phyloP scores from a whole-genome alignment of 2,888 invertebrate species.

The Ganaspis brasiliensis region DNA sequence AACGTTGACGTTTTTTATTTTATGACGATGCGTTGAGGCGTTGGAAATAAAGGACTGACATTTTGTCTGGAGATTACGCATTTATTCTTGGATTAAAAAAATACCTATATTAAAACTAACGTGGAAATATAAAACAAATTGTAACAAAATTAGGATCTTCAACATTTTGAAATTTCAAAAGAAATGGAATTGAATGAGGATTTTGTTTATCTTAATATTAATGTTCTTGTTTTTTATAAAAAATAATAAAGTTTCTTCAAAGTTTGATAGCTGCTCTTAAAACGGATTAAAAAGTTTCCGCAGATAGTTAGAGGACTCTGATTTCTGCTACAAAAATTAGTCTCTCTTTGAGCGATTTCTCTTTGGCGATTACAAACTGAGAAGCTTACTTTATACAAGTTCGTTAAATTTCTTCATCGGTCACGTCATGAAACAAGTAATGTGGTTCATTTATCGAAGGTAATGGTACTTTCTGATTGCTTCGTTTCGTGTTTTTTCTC shows the following conservation, averaged over 20 bases:
- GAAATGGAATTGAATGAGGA: too few species aligned
- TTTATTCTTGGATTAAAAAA: too few species aligned
- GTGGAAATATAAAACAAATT: too few species aligned
- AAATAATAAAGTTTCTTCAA: background rate
- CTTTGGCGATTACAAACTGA: background rate
- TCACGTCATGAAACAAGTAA: background rate
- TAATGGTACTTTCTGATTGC: constrained; percentile 23
- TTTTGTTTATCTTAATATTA: background rate
- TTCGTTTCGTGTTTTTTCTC: background rate
- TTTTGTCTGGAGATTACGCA: too few species aligned
- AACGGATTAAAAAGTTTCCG: background rate
- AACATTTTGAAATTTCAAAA: too few species aligned
- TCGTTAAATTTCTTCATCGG: constrained; percentile 1
- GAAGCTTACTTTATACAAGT: background rate
- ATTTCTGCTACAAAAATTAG: background rate
- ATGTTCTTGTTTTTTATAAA: background rate
- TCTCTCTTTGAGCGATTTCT: constrained; percentile 2
- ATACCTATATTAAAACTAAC: too few species aligned
- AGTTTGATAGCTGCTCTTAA: background rate
- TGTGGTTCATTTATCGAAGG: background rate
- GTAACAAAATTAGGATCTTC: too few species aligned
- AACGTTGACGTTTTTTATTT: too few species aligned
- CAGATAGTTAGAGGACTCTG: background rate
- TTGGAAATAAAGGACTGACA: too few species aligned
- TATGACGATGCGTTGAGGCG: too few species aligned